These are phyloP conservation scores for Theristicus caerulescens DNA, from an alignment of 2,113 vertebrate genomes.

Conservation along the genomic window DNA sequence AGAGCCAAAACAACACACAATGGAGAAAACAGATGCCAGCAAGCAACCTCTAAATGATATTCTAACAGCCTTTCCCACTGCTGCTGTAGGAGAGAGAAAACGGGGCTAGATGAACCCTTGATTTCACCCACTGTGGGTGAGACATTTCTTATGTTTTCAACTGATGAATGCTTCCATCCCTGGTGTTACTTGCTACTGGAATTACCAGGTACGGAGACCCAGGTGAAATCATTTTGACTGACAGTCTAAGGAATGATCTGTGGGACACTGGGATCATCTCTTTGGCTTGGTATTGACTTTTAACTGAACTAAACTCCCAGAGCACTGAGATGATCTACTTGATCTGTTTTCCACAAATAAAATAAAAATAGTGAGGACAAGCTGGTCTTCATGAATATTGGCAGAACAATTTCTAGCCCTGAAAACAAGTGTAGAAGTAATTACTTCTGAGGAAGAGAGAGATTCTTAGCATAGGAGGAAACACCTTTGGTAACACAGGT, in stretches of 20 bases:
- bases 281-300: not conserved
- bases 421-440: not conserved
- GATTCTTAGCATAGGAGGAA: not conserved
- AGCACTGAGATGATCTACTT: not conserved
- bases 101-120: not conserved
- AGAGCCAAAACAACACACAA: not conserved
- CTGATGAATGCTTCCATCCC: not conserved
- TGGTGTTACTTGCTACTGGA: not conserved
- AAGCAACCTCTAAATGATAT: not conserved
- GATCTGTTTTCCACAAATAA: not conserved
- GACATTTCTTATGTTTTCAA: not conserved
- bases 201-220: not conserved
- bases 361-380: conserved; percentile 2
- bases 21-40: not conserved
- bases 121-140: not conserved
- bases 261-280: not conserved
- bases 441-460: not conserved
- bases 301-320: not conserved
- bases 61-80: not conserved
- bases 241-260: not conserved
- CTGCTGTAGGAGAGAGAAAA: not conserved
- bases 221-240: not conserved
- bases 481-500: not conserved
- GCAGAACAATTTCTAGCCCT: not conserved
- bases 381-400: not conserved